Conservation (phyloP, 2,113 vertebrate genomes). For the Calonectris borealis region DNA sequence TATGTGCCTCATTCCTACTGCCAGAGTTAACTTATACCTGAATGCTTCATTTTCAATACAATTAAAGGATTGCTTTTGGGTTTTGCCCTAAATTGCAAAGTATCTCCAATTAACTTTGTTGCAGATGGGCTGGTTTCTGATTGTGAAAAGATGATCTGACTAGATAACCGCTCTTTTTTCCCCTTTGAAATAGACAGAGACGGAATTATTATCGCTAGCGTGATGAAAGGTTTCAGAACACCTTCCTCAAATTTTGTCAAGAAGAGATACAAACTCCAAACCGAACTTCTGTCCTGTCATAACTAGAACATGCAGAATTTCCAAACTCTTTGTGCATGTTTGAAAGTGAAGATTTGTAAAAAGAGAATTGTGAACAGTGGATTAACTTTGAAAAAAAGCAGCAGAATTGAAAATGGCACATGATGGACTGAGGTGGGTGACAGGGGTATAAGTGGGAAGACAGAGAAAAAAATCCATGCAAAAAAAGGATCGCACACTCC, state of each 20-base stretch:
- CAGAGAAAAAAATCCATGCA: not conserved
- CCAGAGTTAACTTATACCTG: not conserved
- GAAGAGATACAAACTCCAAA: not conserved
- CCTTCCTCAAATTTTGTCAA: not conserved
- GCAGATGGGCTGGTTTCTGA: not conserved
- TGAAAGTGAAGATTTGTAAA: not conserved
- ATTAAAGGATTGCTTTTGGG: not conserved
- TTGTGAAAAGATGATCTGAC: not conserved
- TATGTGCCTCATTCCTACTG: not conserved
- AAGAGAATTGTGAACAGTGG: fast-evolving
- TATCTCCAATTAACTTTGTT: not conserved
- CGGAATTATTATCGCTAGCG: not conserved
- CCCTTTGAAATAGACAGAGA: not conserved
- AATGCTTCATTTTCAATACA: not conserved
- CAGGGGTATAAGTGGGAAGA: not conserved
- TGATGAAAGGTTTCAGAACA: not conserved
- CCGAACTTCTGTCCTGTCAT: not conserved
- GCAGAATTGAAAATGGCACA: not conserved
- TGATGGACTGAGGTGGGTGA: not conserved
- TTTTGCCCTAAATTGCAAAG: not conserved
- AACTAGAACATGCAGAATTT: not conserved
- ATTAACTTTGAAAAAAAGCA: not conserved
- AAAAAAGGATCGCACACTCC: not conserved
- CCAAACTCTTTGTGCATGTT: not conserved
- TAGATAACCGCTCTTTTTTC: not conserved